Evolutionary conservation across 2,888 invertebrate species (phyloP).

Genomic region (Ennomos erosarius): DNA sequence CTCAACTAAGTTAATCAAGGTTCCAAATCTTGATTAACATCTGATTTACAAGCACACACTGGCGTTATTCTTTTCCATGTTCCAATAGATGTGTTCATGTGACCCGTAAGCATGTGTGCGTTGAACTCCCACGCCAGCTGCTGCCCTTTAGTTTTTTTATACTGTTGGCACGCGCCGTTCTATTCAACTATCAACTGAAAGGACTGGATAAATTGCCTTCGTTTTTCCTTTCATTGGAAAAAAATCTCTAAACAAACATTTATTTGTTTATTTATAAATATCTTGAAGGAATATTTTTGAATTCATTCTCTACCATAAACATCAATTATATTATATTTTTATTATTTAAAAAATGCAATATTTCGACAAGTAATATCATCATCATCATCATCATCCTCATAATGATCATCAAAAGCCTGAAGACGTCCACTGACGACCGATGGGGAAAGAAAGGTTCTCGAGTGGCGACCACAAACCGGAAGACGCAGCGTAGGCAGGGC

Average conservation of each 20-base stretch:
- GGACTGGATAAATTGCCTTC: constrained; percentile 39
- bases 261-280: not conserved
- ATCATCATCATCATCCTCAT: no score
- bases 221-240: constrained; percentile 21
- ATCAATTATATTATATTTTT: no score
- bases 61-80: constrained; percentile 1
- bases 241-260: constrained; percentile 4
- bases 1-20: no score
- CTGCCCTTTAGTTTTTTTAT: constrained; percentile 67
- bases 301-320: no score
- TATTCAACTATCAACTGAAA: constrained; percentile 40
- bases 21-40: not conserved
- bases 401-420: no score
- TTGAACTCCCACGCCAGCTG: constrained; percentile 76
- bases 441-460: no score
- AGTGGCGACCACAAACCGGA: no score
- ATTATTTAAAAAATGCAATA: no score
- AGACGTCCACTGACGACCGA: no score
- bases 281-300: no score
- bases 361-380: no score
- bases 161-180: constrained; percentile 71
- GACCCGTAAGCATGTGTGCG: constrained; percentile 45
- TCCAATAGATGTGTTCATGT: constrained; percentile 22
- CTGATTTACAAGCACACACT: constrained; percentile 1
- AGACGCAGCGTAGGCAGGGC: no score